Conservation (phyloP, 2,797 vertebrate genomes). For the Mareca penelope region DNA sequence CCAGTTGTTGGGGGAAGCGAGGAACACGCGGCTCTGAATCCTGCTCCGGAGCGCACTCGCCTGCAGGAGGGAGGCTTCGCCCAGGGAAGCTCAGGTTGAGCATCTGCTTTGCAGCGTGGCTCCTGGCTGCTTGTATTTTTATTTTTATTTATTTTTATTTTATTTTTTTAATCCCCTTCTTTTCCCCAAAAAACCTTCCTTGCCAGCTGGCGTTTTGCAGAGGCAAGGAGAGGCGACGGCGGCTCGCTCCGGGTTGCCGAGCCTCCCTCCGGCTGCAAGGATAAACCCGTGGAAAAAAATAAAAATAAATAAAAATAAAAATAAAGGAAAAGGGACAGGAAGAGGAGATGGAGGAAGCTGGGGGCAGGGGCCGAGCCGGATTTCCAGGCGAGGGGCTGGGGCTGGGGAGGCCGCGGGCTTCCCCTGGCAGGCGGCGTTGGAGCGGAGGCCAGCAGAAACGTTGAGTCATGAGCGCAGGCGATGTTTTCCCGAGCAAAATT, state of each 20-base stretch:
- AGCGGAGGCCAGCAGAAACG: slow-evolving; percentile 71
- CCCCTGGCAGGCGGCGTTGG: slow-evolving; percentile 56
- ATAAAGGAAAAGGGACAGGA: not conserved
- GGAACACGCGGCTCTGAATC: not conserved
- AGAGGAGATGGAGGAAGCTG: not conserved
- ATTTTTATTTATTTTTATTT: too few relatives aligned
- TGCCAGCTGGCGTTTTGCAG: not conserved
- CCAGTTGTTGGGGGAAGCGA: not conserved
- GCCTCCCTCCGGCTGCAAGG: not conserved
- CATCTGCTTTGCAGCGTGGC: not conserved
- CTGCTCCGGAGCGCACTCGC: not conserved
- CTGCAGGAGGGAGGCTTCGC: not conserved
- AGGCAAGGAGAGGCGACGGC: not conserved
- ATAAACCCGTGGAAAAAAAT: not conserved
- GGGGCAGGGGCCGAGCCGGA: not conserved
- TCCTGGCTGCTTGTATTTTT: not conserved
- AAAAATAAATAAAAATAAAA: not conserved
- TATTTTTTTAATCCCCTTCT: not conserved
- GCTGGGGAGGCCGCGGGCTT: slow-evolving; percentile 47
- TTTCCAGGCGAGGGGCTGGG: slow-evolving; percentile 40
- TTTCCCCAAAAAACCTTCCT: not conserved
- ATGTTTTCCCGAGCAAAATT: slow-evolving; percentile 61
- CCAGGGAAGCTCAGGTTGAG: not conserved
- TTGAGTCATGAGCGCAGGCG: slow-evolving; percentile 73
- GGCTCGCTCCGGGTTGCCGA: not conserved